Base-by-base conservation (phyloP, 2,888 invertebrate genomes). In the Chironomus riparius region DNA sequence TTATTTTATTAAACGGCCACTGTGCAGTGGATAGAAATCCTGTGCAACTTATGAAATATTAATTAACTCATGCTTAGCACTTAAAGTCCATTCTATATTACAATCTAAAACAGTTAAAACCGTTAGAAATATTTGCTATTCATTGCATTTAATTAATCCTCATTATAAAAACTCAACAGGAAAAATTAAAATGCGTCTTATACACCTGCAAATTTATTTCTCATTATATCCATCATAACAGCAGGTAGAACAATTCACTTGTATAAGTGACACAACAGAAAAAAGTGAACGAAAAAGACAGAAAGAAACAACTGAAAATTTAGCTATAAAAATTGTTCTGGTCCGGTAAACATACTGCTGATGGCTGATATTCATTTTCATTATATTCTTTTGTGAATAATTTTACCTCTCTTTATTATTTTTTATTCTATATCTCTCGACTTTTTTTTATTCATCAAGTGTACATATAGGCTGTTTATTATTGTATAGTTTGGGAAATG, bases 331-430 rank as follows among this genome's bases (percentile, higher is more conserved):
- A 72, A 24, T 15, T 21, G 72, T 72, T 72, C 61, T 72, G 72
- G 72, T 72, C 62, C 72, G 72, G n/a, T 72, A 47, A 28, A 62
- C 72, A 72, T 70, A 24, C 56, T 70, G 56, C 72, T 62, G 72
- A 72, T 72, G 71, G 71, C 24, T 71, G 62, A 61, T 62, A 72
- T 72, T 62, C 72, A 72, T 72, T 62, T 38, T 61, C 70, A 70
- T 50, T 70, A 21, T 70, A 24, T 24, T 56, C 56, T 56, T 15
- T 56, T 56, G 56, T 24, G 65, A 65, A 65, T 65, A 65, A 65
- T 24, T 65, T 65, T 65, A 21, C 65, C 13, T 65, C 65, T 65
- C 65, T 21, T 68, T 65, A 18, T 65, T 13, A 18, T 13, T 21
- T 15, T 68, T 18, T 47, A 6, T 68, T 28, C 28, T 38, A 38